phyloP scores from a whole-genome alignment of 2,113 vertebrate genomes.

The Sula dactylatra region DNA sequence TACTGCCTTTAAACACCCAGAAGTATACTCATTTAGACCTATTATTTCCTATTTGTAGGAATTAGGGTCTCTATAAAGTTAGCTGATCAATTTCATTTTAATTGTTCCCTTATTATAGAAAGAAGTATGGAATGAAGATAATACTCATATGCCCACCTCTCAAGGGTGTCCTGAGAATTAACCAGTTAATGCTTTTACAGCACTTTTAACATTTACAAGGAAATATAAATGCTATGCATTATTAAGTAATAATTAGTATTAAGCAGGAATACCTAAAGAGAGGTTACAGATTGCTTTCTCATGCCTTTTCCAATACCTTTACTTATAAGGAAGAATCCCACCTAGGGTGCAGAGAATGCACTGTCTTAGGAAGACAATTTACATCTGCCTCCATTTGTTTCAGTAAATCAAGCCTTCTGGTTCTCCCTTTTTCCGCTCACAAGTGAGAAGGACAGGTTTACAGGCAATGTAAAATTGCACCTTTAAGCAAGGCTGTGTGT shows the following conservation, averaged over 20 bases:
- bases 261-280: slow-evolving; percentile 9
- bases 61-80: slow-evolving; percentile 64
- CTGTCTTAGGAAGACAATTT: slow-evolving; percentile 39
- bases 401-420: slow-evolving; percentile 6
- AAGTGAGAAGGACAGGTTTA: not conserved
- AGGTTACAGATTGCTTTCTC: slow-evolving; percentile 1
- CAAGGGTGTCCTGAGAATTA: slow-evolving; percentile 28
- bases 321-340: not conserved
- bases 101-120: slow-evolving; percentile 70
- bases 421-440: not conserved
- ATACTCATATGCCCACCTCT: not conserved
- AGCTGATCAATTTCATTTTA: slow-evolving; percentile 71
- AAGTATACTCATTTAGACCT: slow-evolving; percentile 71
- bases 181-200: slow-evolving; percentile 25
- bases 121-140: slow-evolving; percentile 47
- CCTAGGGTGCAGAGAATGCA: not conserved
- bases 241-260: slow-evolving; percentile 39
- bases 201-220: slow-evolving; percentile 3
- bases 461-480: not conserved
- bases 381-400: slow-evolving; percentile 15
- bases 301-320: not conserved
- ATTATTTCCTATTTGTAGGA: slow-evolving; percentile 71
- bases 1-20: slow-evolving; percentile 66
- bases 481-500: not conserved
- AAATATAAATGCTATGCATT: slow-evolving; percentile 4